These are phyloP conservation scores for Sepioteuthis lessoniana DNA, from an alignment of 2,888 invertebrate genomes.

Conservation along the genomic window DNA sequence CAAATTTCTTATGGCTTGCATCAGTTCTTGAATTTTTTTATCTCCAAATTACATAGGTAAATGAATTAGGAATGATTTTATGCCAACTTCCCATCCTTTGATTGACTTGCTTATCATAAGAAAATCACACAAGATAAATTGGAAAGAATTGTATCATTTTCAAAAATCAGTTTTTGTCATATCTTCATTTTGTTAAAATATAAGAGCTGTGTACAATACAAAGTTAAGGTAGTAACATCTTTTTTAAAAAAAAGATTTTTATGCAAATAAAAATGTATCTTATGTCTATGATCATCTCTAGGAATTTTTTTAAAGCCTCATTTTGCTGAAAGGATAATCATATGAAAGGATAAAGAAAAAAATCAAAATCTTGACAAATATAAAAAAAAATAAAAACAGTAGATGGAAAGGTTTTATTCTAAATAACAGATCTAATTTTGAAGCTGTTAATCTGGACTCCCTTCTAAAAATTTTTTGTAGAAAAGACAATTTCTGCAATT, in stretches of 20 bases:
- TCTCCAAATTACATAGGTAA: neutral
- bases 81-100: neutral
- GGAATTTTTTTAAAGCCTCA: too few relatives aligned
- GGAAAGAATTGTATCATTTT: neutral
- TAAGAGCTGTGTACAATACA: neutral
- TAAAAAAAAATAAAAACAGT: neutral
- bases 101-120: neutral
- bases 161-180: neutral
- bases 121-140: neutral
- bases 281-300: too few relatives aligned
- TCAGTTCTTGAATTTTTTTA: too few relatives aligned
- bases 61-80: neutral
- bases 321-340: neutral
- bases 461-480: neutral
- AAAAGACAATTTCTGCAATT: neutral
- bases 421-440: neutral
- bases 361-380: neutral
- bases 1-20: too few relatives aligned
- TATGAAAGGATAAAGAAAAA: neutral
- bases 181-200: neutral
- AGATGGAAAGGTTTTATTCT: neutral
- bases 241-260: neutral
- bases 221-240: neutral
- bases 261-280: neutral
- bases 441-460: neutral